These are phyloP conservation scores for Heloderma charlesbogerti DNA, from an alignment of 2,113 vertebrate genomes.

Conservation along the genomic window DNA sequence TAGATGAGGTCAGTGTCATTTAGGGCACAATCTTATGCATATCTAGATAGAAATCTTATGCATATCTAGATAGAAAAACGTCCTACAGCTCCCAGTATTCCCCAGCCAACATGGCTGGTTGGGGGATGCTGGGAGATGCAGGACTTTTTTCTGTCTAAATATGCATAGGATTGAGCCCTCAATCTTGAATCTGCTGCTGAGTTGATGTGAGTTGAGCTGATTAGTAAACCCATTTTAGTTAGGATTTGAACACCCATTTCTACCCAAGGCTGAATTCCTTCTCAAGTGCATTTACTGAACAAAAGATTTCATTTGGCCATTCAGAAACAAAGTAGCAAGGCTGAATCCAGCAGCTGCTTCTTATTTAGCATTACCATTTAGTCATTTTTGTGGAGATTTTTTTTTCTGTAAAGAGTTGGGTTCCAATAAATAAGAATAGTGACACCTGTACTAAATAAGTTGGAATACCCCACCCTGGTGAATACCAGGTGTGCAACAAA, in stretches of 20 bases:
- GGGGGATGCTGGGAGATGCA: too few relatives aligned
- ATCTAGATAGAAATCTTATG: too few relatives aligned
- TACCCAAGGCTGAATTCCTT: background rate
- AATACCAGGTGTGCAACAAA: constrained; percentile 56
- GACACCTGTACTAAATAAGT: background rate
- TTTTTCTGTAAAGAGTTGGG: background rate
- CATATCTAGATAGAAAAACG: too few relatives aligned
- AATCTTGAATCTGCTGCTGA: background rate
- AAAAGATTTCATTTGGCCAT: background rate
- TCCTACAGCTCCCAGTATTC: too few relatives aligned
- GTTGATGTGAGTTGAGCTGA: background rate
- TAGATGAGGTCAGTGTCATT: too few relatives aligned
- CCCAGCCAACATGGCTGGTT: too few relatives aligned
- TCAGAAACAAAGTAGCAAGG: background rate
- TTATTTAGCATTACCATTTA: background rate
- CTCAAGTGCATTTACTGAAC: background rate
- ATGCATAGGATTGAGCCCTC: too few relatives aligned
- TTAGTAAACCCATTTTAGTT: background rate
- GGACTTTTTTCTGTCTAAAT: too few relatives aligned
- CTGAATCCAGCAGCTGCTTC: background rate
- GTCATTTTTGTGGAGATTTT: background rate
- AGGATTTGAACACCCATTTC: too few relatives aligned
- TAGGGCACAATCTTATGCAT: too few relatives aligned
- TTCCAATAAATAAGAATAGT: background rate
- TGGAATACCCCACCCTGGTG: background rate